Conservation (phyloP, 92 coral and sea anemone species). For the Isaurus tuberculatus region DNA sequence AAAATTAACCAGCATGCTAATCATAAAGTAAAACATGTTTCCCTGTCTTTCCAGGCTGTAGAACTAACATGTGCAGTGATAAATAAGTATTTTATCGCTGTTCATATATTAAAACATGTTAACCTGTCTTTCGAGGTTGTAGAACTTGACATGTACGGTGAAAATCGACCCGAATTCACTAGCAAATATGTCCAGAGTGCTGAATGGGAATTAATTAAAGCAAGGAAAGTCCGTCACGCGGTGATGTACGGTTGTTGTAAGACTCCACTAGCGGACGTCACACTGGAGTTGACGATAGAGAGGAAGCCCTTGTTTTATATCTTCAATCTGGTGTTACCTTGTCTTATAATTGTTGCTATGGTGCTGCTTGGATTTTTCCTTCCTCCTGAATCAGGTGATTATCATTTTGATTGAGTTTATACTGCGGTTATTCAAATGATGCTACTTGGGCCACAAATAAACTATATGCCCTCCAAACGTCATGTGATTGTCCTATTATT, state of each 20-base stretch:
- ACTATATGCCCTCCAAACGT: too few species aligned
- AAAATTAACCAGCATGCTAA: too few species aligned
- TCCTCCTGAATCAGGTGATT: slow-evolving; percentile 66
- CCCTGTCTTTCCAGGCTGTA: too few species aligned
- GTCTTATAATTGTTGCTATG: slow-evolving; percentile 45
- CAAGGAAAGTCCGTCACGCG: slow-evolving; percentile 12
- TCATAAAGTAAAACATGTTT: too few species aligned
- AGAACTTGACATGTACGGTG: slow-evolving; percentile 17
- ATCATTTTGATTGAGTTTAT: too few species aligned
- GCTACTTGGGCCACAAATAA: too few species aligned
- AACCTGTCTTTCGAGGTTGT: background rate
- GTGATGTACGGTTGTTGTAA: slow-evolving; percentile 36
- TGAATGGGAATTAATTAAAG: slow-evolving; percentile 50
- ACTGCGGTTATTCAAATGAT: too few species aligned
- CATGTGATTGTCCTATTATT: too few species aligned
- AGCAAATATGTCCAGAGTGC: slow-evolving; percentile 44
- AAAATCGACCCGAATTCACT: background rate
- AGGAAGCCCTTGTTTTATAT: slow-evolving; percentile 51
- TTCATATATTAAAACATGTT: too few species aligned
- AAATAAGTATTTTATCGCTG: background rate
- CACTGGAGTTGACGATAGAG: slow-evolving; percentile 21
- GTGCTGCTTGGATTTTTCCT: slow-evolving; percentile 57
- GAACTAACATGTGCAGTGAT: too few species aligned
- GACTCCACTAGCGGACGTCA: slow-evolving; percentile 48
- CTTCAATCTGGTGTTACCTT: slow-evolving; percentile 53